These are phyloP conservation scores for Mactra quadrangularis DNA, from an alignment of 1,140 invertebrate species.

Conservation along the genomic window DNA sequence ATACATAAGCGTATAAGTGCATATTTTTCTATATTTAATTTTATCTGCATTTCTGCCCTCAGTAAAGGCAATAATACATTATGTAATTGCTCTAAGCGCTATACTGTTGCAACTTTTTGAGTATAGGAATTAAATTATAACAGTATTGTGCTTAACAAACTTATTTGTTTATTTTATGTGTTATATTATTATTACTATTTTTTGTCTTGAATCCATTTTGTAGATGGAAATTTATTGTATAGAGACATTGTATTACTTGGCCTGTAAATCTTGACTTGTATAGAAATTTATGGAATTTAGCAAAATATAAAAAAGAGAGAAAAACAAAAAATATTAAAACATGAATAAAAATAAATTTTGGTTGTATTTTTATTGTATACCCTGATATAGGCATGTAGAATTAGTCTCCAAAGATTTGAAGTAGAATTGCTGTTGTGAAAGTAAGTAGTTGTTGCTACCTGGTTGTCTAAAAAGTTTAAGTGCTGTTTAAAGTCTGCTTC, in stretches of 20 bases:
- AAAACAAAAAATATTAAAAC: slow-evolving; percentile 10
- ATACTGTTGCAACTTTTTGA: neutral
- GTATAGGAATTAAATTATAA: no score
- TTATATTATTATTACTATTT: neutral
- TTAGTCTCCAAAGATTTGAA: no score
- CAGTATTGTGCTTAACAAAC: neutral
- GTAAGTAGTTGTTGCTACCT: no score
- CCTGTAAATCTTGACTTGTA: slow-evolving; percentile 7
- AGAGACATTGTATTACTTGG: neutral
- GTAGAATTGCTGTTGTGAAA: no score
- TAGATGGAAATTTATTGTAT: slow-evolving; percentile 20
- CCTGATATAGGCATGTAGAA: no score
- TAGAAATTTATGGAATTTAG: slow-evolving; percentile 29
- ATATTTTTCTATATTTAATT: no score
- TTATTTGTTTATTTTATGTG: neutral
- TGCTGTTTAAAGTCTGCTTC: no score
- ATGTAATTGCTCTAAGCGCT: no score
- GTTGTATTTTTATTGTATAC: neutral
- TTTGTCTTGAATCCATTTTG: neutral
- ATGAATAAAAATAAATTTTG: slow-evolving; percentile 1
- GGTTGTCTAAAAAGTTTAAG: no score
- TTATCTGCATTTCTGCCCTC: no score
- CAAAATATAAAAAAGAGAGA: slow-evolving; percentile 21
- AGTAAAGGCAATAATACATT: no score
- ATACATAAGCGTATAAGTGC: no score